Evolutionary conservation across 2,113 vertebrate genomes (phyloP).

Genomic region (Colistium nudipinnis): DNA sequence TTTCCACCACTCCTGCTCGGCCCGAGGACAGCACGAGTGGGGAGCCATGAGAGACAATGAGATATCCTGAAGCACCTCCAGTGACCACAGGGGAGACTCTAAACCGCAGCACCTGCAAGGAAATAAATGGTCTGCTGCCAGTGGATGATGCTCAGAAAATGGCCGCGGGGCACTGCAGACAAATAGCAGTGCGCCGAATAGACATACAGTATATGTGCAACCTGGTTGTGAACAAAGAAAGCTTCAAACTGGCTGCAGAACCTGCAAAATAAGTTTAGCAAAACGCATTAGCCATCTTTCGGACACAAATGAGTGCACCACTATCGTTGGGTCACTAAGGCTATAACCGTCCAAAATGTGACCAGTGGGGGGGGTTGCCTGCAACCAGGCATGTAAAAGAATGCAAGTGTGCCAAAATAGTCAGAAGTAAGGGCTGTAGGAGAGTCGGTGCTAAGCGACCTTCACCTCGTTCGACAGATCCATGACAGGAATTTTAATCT

Average conservation of each 20-base stretch:
- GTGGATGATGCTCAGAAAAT: conserved; percentile 20
- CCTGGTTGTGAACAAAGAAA: background rate
- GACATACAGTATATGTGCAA: background rate
- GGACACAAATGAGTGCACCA: no score
- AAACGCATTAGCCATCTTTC: no score
- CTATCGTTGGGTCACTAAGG: background rate
- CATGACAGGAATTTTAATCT: conserved; percentile 81
- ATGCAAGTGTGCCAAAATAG: conserved; percentile 34
- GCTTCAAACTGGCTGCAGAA: conserved; percentile 11
- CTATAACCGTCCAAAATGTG: conserved; percentile 15
- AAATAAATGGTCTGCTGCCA: conserved; percentile 32
- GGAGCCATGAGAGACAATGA: conserved; percentile 26
- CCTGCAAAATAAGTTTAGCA: conserved; percentile 7
- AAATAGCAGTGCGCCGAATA: conserved; percentile 29
- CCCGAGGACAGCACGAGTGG: conserved; percentile 24
- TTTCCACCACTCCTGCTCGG: conserved; percentile 31
- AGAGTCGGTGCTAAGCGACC: conserved; percentile 43
- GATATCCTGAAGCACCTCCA: conserved; percentile 30
- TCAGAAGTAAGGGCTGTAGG: conserved; percentile 28
- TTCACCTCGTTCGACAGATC: conserved; percentile 69
- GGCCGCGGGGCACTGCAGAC: conserved; percentile 30
- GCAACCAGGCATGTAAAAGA: conserved; percentile 30
- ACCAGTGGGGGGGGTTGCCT: background rate
- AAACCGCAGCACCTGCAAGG: conserved; percentile 47
- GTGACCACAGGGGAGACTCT: conserved; percentile 34